Percentiles rank a stretch among this genome's conserved stretches.
These are phyloP conservation scores for Endotricha flammealis DNA, from an alignment of 2,888 invertebrate genomes.

Conservation along the genomic window DNA sequence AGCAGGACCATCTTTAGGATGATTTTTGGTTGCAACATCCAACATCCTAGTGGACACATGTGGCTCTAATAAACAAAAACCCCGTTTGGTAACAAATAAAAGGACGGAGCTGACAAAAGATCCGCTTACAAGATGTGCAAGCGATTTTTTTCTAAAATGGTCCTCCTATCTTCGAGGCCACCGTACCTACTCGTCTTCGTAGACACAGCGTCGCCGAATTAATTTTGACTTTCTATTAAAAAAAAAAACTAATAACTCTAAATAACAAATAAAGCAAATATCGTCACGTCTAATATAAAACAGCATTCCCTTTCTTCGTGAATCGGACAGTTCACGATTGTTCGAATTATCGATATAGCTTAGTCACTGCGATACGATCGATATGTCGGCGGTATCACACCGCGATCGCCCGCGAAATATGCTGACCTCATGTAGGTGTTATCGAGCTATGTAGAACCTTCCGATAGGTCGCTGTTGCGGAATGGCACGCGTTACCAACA, in stretches of 20 bases:
- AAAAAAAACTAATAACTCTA: conserved; percentile 23
- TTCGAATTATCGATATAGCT: conserved; percentile 62
- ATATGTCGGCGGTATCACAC: conserved; percentile 68
- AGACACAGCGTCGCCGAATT: conserved; percentile 12
- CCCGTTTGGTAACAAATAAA: too few species aligned
- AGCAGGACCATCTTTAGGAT: too few species aligned
- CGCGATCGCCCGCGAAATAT: conserved; percentile 67
- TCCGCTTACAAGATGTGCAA: too few species aligned
- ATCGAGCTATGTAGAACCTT: conserved; percentile 47
- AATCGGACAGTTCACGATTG: conserved; percentile 58
- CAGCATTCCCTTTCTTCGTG: conserved; percentile 52
- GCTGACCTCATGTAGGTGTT: conserved; percentile 72
- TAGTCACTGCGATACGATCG: conserved; percentile 71
- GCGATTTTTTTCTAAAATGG: too few species aligned
- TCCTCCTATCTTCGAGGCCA: too few species aligned
- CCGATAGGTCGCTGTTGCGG: conserved; percentile 34
- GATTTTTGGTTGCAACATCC: too few species aligned
- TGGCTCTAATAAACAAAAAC: too few species aligned
- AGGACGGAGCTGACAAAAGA: too few species aligned
- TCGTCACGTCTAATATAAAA: conserved; percentile 47
- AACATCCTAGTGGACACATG: too few species aligned
- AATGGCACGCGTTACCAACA: conserved; percentile 5
- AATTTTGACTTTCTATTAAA: conserved; percentile 28
- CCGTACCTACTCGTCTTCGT: too few species aligned
- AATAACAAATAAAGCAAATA: conserved; percentile 44